Conservation (phyloP, 2,113 vertebrate genomes). For the Channa maculata region DNA sequence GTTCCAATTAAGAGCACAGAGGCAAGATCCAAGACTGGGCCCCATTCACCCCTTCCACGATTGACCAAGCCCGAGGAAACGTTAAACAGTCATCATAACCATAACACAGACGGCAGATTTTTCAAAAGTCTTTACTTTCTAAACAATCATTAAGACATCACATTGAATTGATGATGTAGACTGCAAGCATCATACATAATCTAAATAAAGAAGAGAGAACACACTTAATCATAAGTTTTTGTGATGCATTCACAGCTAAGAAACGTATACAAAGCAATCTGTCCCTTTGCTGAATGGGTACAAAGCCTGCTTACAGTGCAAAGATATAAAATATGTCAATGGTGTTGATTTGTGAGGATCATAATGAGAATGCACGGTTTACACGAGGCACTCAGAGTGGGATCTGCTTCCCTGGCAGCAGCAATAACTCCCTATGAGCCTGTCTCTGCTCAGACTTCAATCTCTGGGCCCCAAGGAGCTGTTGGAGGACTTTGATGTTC, state of each 20-base stretch:
- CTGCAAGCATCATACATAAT: conserved; percentile 43
- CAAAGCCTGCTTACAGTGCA: conserved; percentile 53
- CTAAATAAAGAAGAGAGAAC: conserved; percentile 60
- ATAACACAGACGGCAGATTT: conserved; percentile 69
- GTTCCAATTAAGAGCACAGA: conserved; percentile 81
- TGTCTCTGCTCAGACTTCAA: conserved; percentile 76
- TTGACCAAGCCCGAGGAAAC: conserved; percentile 78
- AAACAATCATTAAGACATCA: conserved; percentile 75
- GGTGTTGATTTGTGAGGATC: conserved; percentile 67
- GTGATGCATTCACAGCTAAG: conserved; percentile 49
- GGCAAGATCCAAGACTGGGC: conserved; percentile 69
- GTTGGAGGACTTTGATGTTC: conserved; percentile 81
- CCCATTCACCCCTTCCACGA: conserved; percentile 76
- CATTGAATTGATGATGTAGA: conserved; percentile 59
- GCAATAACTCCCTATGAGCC: conserved; percentile 70
- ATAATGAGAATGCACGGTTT: conserved; percentile 75
- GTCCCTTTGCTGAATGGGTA: conserved; percentile 51
- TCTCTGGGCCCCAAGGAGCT: conserved; percentile 75
- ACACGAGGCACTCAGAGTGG: conserved; percentile 62
- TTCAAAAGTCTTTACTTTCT: conserved; percentile 68
- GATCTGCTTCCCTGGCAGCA: conserved; percentile 69
- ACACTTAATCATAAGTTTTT: conserved; percentile 63
- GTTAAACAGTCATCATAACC: conserved; percentile 80
- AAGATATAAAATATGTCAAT: conserved; percentile 65
- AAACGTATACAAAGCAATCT: conserved; percentile 58